These are phyloP conservation scores for Emys orbicularis DNA, from an alignment of 2,797 vertebrate genomes.

Conservation along the genomic window DNA sequence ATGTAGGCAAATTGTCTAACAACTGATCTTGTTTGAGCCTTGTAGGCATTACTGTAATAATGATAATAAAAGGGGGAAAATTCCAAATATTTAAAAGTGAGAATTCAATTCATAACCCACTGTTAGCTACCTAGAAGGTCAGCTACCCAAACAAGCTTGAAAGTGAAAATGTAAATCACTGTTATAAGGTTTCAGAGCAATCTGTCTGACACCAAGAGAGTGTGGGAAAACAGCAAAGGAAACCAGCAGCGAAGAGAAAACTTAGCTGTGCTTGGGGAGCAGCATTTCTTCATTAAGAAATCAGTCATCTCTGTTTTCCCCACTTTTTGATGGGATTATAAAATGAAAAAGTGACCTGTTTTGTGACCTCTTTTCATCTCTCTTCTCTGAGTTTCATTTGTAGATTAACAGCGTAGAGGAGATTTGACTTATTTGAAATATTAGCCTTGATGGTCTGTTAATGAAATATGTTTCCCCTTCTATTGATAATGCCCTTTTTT, in stretches of 20 bases:
- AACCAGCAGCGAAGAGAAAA: background rate
- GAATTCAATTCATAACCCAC: background rate
- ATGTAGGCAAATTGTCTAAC: background rate
- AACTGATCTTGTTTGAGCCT: background rate
- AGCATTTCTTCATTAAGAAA: background rate
- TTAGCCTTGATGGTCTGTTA: background rate
- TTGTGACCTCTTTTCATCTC: slow-evolving; percentile 33
- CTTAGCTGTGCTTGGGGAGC: background rate
- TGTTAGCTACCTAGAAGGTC: background rate
- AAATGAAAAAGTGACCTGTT: slow-evolving; percentile 28
- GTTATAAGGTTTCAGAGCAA: background rate
- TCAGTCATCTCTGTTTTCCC: slow-evolving; percentile 20
- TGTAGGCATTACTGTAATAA: background rate
- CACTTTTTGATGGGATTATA: slow-evolving; percentile 34
- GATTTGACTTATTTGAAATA: slow-evolving; percentile 14
- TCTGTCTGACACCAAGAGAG: background rate
- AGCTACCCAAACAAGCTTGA: background rate
- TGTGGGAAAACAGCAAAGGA: background rate
- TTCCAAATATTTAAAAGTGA: background rate
- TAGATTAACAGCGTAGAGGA: background rate
- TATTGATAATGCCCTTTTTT: background rate
- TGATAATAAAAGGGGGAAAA: background rate
- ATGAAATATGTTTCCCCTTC: background rate
- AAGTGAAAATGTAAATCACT: background rate
- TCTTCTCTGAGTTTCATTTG: slow-evolving; percentile 28